Percentiles rank a stretch among this genome's conserved stretches.
These are phyloP conservation scores for Criorhina ranunculi DNA, from an alignment of 2,888 invertebrate species.

Conservation along the genomic window DNA sequence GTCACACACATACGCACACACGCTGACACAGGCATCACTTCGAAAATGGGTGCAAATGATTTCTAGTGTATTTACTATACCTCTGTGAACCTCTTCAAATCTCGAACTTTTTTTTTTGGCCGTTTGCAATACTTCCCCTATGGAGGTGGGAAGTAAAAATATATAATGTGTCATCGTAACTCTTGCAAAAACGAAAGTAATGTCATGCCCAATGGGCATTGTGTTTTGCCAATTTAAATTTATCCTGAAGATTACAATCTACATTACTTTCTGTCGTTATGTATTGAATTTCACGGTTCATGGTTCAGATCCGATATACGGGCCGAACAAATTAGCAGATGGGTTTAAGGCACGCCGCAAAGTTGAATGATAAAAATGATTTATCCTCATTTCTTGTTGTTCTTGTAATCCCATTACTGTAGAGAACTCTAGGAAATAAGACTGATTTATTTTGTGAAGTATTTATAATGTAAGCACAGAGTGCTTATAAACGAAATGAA, in stretches of 20 bases:
- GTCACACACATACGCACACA: no score
- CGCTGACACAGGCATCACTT: no score
- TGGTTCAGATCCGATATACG: conserved; percentile 62
- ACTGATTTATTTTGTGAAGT: not conserved
- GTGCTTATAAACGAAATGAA: not conserved
- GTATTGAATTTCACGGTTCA: conserved; percentile 73
- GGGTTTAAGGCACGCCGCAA: conserved; percentile 41
- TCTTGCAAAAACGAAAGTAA: conserved; percentile 62
- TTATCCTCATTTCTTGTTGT: conserved; percentile 31
- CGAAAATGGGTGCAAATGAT: no score
- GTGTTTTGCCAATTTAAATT: conserved; percentile 70
- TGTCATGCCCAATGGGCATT: conserved; percentile 62
- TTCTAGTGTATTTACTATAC: no score
- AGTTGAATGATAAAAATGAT: conserved; percentile 54
- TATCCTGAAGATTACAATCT: conserved; percentile 62
- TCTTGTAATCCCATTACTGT: not conserved
- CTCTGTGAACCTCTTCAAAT: no score
- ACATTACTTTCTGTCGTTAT: conserved; percentile 40
- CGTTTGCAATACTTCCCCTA: no score
- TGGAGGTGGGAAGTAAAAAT: no score
- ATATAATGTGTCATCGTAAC: conserved; percentile 59
- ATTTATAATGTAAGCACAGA: not conserved
- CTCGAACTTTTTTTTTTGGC: no score
- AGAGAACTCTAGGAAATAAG: not conserved
- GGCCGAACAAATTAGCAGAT: conserved; percentile 70